A percentile compares a stretch with the other conserved stretches of the same genome.
Conservation (phyloP, 2,113 vertebrate species). For the Orientallactaga bullata region DNA sequence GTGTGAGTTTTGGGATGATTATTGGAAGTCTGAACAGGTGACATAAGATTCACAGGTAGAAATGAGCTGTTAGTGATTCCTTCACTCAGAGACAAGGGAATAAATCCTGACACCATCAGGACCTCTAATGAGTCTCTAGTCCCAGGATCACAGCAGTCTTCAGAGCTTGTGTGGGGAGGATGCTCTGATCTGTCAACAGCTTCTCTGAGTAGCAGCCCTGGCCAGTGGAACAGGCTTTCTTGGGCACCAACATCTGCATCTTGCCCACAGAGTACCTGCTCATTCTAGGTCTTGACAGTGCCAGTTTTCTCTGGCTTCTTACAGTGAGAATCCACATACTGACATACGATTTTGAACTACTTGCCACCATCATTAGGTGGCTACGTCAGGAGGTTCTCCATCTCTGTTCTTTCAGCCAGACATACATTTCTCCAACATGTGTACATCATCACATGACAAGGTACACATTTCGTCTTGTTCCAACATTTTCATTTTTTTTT, state of each 20-base stretch:
- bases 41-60: background rate
- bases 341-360: background rate
- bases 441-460: background rate
- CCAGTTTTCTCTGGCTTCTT: background rate
- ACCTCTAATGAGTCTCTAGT: background rate
- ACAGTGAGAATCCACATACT: background rate
- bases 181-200: background rate
- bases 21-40: background rate
- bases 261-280: background rate
- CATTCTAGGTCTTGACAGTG: background rate
- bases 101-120: background rate
- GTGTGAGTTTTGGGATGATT: background rate
- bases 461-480: background rate
- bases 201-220: background rate
- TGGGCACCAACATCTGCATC: background rate
- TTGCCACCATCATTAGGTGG: background rate
- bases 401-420: background rate
- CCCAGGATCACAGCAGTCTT: accelerated
- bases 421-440: background rate
- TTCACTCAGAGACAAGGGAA: too few relatives aligned
- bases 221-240: background rate
- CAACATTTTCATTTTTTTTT: background rate
- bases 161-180: background rate
- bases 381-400: background rate
- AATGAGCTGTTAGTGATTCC: background rate